Evolutionary conservation across 2,797 vertebrate species (phyloP).

Genomic region (Clarias pachynema): DNA sequence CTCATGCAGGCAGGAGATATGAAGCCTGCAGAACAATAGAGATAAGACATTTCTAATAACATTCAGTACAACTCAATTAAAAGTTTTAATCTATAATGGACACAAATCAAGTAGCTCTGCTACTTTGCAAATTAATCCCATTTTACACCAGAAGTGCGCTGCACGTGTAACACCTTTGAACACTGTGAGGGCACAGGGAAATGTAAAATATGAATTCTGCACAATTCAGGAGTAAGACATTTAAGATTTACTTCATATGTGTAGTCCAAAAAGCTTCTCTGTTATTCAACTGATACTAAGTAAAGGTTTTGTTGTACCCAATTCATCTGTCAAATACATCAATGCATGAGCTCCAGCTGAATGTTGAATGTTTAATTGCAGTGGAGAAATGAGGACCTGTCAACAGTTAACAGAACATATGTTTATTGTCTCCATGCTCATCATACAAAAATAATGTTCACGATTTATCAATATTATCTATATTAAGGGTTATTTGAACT

Average conservation of each 20-base stretch:
- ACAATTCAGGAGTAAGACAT: background rate
- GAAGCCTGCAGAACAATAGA: background rate
- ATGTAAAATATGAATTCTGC: background rate
- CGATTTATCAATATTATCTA: background rate
- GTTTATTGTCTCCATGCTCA: background rate
- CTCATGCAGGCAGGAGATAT: background rate
- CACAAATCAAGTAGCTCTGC: background rate
- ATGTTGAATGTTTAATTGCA: background rate
- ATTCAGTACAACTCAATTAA: background rate
- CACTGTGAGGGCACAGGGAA: background rate
- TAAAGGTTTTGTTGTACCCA: background rate
- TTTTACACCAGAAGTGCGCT: background rate
- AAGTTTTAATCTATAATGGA: background rate
- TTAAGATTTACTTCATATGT: background rate
- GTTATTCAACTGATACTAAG: background rate
- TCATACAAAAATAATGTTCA: background rate
- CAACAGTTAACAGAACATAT: background rate
- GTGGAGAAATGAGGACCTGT: background rate
- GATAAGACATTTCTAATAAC: background rate
- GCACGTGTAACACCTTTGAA: background rate
- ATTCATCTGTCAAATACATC: too few relatives aligned
- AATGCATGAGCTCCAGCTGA: background rate
- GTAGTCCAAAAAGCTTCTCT: background rate
- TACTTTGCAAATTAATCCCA: background rate
- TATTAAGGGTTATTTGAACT: background rate